These are phyloP conservation scores for Nyctalus aviator DNA, from an alignment of 2,797 vertebrate genomes.

Conservation along the genomic window DNA sequence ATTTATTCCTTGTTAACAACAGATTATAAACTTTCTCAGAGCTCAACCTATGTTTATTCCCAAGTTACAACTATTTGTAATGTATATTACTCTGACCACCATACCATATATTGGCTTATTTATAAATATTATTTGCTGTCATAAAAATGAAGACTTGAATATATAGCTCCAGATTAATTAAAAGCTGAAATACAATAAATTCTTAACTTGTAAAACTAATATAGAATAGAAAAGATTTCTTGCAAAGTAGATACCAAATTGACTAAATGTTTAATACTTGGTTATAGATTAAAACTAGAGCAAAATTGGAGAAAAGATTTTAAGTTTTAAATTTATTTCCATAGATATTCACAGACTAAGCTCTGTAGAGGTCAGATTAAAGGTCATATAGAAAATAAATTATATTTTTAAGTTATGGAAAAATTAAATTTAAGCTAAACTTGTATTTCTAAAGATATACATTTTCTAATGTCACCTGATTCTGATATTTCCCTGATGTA, in stretches of 20 bases:
- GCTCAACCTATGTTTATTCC: background rate
- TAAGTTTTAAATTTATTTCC: background rate
- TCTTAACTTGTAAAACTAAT: constrained; percentile 29
- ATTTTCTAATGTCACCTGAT: background rate
- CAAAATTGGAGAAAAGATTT: background rate
- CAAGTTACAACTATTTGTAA: background rate
- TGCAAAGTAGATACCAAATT: background rate
- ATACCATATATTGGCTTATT: background rate
- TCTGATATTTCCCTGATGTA: background rate
- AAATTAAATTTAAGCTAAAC: background rate
- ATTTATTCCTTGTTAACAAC: background rate
- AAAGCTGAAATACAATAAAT: background rate
- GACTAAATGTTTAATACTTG: background rate
- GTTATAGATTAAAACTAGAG: background rate
- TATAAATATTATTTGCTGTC: constrained; percentile 20
- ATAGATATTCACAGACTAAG: background rate
- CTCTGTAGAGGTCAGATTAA: background rate
- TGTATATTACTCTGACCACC: background rate
- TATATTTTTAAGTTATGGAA: background rate
- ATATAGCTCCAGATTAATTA: background rate
- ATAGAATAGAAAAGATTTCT: background rate
- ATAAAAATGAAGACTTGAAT: constrained; percentile 16
- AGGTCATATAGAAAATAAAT: background rate
- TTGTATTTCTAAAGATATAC: background rate
- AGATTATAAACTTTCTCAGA: background rate